Conservation (phyloP, 2,113 vertebrate species). For the Corythoichthys intestinalis region DNA sequence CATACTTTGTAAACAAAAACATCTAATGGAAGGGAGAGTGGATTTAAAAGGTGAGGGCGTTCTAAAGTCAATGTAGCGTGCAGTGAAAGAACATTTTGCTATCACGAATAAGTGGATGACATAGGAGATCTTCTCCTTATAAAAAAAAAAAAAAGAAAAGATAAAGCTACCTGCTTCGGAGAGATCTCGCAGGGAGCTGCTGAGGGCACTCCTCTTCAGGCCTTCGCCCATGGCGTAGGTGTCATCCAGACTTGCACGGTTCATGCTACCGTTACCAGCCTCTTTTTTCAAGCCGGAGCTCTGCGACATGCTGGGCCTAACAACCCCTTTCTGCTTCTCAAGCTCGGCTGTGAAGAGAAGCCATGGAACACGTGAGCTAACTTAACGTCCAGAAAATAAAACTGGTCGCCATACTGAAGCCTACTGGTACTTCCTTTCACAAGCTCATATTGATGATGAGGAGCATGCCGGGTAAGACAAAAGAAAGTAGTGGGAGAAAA, state of each 20-base stretch:
- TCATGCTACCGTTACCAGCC: slow-evolving; percentile 81
- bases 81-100: slow-evolving; percentile 61
- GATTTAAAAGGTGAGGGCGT: slow-evolving; percentile 31
- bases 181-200: slow-evolving; percentile 93
- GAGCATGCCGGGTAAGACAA: slow-evolving; percentile 31
- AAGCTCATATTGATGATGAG: slow-evolving; percentile 47
- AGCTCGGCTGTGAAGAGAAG: slow-evolving; percentile 82
- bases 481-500: slow-evolving; percentile 13
- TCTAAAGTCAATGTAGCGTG: slow-evolving; percentile 44
- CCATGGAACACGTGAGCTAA: slow-evolving; percentile 29
- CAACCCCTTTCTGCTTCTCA: slow-evolving; percentile 96
- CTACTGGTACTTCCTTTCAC: slow-evolving; percentile 1
- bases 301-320: slow-evolving; percentile 92
- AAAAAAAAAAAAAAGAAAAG: slow-evolving; percentile 11
- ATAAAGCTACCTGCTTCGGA: slow-evolving; percentile 86
- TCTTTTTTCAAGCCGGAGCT: slow-evolving; percentile 94
- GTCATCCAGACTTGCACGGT: slow-evolving; percentile 91
- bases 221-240: slow-evolving; percentile 92
- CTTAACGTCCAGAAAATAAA: slow-evolving; percentile 11
- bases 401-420: slow-evolving; percentile 39
- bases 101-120: slow-evolving; percentile 31
- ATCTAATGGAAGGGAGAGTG: slow-evolving; percentile 28
- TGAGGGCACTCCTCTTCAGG: slow-evolving; percentile 93
- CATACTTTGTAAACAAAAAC: slow-evolving; percentile 31
- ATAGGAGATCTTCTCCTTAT: slow-evolving; percentile 3